Conservation (phyloP, 2,113 vertebrate genomes). For the Calyptomena viridis region DNA sequence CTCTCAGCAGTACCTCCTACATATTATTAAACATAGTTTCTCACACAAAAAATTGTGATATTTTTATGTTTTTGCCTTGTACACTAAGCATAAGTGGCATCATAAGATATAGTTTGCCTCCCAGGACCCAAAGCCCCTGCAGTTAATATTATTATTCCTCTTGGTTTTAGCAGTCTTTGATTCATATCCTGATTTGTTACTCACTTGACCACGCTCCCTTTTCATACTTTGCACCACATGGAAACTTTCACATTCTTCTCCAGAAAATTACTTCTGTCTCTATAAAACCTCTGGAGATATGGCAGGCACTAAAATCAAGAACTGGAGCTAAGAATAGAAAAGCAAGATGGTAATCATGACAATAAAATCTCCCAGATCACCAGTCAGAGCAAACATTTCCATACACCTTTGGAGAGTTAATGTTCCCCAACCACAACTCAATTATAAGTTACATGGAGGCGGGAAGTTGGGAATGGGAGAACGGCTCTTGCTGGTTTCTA, state of each 20-base stretch:
- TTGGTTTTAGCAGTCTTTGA: background rate
- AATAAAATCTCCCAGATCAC: conserved; percentile 45
- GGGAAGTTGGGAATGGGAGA: background rate
- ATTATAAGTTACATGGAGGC: background rate
- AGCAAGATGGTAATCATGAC: conserved; percentile 33
- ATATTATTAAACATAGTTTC: background rate
- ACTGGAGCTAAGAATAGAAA: conserved; percentile 50
- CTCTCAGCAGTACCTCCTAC: background rate
- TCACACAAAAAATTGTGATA: background rate
- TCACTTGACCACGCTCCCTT: background rate
- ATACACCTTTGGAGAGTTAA: conserved; percentile 28
- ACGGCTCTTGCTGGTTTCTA: background rate
- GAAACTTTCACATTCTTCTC: conserved; percentile 6
- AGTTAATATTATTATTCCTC: background rate
- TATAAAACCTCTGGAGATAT: conserved; percentile 34
- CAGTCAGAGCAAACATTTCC: conserved; percentile 45
- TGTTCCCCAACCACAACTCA: conserved; percentile 19
- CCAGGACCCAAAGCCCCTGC: background rate
- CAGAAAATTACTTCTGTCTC: conserved; percentile 45
- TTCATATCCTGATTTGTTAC: conserved; percentile 1
- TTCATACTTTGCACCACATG: background rate
- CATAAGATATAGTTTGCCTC: background rate
- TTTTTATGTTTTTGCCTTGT: background rate
- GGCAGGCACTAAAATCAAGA: conserved; percentile 34
- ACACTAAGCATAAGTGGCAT: background rate